Percentiles rank a stretch among this genome's conserved stretches.
Evolutionary conservation across 2,888 invertebrate genomes (phyloP).

Genomic region (Cyaniris semiargus): DNA sequence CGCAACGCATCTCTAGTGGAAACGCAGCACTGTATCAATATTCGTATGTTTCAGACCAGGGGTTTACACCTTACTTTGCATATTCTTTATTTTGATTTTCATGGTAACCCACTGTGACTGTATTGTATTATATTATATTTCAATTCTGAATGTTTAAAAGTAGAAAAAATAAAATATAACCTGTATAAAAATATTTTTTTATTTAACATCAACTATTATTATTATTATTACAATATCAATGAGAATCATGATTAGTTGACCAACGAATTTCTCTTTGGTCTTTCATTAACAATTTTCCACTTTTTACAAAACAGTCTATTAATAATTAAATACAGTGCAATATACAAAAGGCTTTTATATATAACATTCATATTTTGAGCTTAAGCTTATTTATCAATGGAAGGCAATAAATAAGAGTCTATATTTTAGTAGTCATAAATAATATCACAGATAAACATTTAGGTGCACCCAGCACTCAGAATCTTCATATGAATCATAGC

Average conservation of each 20-base stretch:
- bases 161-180: slow-evolving; percentile 8
- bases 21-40: too few relatives aligned
- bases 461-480: slow-evolving; percentile 8
- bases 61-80: too few relatives aligned
- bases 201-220: neutral
- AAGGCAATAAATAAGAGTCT: neutral
- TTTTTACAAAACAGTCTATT: neutral
- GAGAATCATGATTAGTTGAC: neutral
- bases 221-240: neutral
- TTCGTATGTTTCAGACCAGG: too few relatives aligned
- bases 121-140: slow-evolving; percentile 17
- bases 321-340: neutral
- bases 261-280: neutral
- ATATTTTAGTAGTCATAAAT: neutral
- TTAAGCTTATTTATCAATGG: neutral
- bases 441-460: slow-evolving; percentile 33
- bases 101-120: neutral
- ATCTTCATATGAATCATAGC: neutral
- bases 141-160: neutral
- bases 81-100: neutral
- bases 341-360: neutral
- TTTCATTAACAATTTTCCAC: neutral
- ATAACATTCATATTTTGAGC: too few relatives aligned
- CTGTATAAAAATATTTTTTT: neutral
- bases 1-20: too few relatives aligned